These are phyloP conservation scores for Hippopotamus amphibius DNA, from an alignment of 2,113 vertebrate species.

Conservation along the genomic window DNA sequence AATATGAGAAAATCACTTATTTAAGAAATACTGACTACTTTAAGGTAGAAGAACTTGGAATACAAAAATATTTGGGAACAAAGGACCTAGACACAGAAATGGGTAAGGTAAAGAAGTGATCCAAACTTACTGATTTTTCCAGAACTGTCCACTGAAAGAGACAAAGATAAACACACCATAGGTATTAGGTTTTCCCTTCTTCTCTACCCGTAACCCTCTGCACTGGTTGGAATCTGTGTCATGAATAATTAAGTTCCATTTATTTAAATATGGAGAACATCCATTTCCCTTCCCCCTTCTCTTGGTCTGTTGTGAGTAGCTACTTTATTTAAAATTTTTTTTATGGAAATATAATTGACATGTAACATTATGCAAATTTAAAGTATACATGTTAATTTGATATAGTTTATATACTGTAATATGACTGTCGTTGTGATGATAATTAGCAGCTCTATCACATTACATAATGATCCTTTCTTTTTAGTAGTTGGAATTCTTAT, in stretches of 20 bases:
- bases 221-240: not conserved
- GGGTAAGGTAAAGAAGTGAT: not conserved
- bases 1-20: not conserved
- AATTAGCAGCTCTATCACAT: not conserved
- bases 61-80: conserved; percentile 13
- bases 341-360: not conserved
- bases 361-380: not conserved
- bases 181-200: not conserved
- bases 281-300: not conserved
- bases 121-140: conserved; percentile 69
- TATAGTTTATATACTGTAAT: not conserved
- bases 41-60: not conserved
- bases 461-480: not conserved
- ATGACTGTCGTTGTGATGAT: not conserved
- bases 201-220: not conserved
- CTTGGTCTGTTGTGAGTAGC: not conserved
- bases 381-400: not conserved
- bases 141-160: conserved; percentile 66
- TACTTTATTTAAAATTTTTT: not conserved
- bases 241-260: not conserved
- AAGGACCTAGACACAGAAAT: not conserved
- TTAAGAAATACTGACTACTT: conserved; percentile 10
- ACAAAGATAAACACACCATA: conserved; percentile 54
- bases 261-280: not conserved
- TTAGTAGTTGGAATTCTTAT: not conserved